These are phyloP conservation scores for Notospermus geniculatus DNA, from an alignment of 1,140 invertebrate genomes.

Conservation along the genomic window DNA sequence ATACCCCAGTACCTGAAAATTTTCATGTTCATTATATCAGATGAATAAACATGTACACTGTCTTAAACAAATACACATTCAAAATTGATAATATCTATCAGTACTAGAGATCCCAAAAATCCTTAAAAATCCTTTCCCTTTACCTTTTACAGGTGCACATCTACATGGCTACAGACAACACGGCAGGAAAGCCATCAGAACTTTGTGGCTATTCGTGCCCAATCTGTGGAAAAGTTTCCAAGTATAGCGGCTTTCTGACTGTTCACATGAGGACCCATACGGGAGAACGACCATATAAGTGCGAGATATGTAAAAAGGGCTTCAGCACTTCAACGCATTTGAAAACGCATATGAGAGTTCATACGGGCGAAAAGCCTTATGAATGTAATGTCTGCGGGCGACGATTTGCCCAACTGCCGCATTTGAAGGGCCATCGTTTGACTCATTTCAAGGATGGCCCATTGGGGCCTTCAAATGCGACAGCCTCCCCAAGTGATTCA, in stretches of 20 bases:
- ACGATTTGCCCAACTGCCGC: constrained; percentile 63
- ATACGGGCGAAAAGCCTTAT: constrained; percentile 85
- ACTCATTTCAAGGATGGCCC: constrained; percentile 21
- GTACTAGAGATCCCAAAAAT: no score
- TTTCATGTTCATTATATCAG: no score
- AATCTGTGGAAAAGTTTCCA: constrained; percentile 16
- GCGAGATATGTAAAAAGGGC: constrained; percentile 13
- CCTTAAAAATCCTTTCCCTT: no score
- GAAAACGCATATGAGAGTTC: constrained; percentile 44
- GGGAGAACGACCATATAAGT: constrained; percentile 9
- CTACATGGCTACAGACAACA: no score
- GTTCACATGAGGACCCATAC: constrained; percentile 14
- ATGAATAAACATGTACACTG: no score
- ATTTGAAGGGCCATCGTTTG: constrained; percentile 1
- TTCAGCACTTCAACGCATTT: constrained; percentile 10
- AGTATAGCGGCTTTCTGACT: constrained; percentile 9
- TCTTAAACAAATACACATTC: no score
- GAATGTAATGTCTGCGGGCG: constrained; percentile 81
- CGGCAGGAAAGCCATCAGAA: no score
- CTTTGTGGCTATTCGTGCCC: background rate
- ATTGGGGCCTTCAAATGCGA: no score
- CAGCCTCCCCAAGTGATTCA: no score
- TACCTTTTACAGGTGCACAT: no score
- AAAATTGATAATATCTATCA: no score
- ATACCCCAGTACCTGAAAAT: no score